A percentile compares a stretch with the other conserved stretches of the same genome.
These are phyloP conservation scores for Nomada goodeniana DNA, from an alignment of 2,888 invertebrate genomes.

Conservation along the genomic window DNA sequence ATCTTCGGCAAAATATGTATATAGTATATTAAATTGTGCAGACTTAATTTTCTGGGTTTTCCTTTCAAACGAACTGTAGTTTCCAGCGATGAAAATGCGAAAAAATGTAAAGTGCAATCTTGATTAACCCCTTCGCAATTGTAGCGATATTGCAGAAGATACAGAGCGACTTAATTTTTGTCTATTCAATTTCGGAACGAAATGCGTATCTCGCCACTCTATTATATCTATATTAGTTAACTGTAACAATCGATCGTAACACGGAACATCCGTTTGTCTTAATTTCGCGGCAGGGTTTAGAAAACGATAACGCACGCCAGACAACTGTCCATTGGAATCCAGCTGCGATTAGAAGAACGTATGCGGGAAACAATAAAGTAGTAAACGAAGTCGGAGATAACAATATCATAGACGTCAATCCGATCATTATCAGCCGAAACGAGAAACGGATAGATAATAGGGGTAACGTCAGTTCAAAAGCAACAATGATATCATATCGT, in stretches of 20 bases:
- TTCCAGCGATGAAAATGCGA: no score
- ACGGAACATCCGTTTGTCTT: neutral
- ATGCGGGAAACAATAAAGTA: constrained; percentile 3
- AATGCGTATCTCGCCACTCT: no score
- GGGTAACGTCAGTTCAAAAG: neutral
- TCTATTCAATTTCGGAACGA: neutral
- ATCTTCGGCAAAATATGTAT: no score
- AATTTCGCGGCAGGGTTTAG: neutral
- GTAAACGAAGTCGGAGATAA: neutral
- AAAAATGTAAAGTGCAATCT: no score
- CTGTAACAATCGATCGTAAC: neutral
- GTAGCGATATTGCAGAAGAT: no score
- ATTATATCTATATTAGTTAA: neutral
- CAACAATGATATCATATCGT: no score
- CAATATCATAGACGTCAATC: neutral
- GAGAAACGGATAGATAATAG: neutral
- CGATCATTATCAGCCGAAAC: no score
- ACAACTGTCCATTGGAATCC: neutral
- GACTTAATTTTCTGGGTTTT: no score
- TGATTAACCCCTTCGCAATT: no score
- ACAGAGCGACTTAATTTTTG: no score
- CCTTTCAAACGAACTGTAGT: no score
- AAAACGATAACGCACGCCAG: neutral
- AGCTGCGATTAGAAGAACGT: neutral
- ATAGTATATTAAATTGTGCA: no score